Conservation (phyloP, 1,140 invertebrate genomes). For the Lepidostoma basale region DNA sequence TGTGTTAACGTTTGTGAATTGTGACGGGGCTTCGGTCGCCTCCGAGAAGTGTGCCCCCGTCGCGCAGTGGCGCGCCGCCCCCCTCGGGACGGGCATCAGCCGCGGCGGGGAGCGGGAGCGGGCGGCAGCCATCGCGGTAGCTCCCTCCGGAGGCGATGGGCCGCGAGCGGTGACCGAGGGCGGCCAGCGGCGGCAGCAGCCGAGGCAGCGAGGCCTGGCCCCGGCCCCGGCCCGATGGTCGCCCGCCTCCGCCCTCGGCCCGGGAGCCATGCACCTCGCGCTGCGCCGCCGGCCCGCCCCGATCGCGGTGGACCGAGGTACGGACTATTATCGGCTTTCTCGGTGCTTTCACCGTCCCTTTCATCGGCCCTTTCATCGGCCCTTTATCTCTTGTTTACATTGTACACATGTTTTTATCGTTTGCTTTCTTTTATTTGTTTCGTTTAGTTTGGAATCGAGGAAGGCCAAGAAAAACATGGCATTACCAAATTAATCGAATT, state of each 20-base stretch:
- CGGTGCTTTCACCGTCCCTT: neutral
- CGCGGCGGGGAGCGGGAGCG: neutral
- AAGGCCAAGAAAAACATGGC: no score
- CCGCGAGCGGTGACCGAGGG: constrained; percentile 29
- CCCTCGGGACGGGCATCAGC: neutral
- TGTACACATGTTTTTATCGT: no score
- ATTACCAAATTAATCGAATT: no score
- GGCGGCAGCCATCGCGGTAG: constrained; percentile 31
- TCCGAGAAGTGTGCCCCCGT: neutral
- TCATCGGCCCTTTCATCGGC: no score
- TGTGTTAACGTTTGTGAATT: neutral
- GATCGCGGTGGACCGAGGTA: constrained; percentile 30
- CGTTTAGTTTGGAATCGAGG: no score
- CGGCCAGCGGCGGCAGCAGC: constrained; percentile 11
- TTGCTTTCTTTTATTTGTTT: no score
- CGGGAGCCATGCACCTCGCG: constrained; percentile 33
- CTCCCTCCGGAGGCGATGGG: constrained; percentile 19
- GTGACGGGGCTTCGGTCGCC: neutral
- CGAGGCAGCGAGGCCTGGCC: constrained; percentile 15
- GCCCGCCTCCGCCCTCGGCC: neutral
- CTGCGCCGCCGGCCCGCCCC: constrained; percentile 31
- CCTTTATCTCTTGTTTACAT: no score
- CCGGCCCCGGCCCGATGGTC: neutral
- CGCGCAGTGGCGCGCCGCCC: neutral
- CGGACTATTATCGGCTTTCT: no score